Evolutionary conservation across 2,888 invertebrate species (phyloP), one percentile per base, ranked within the genome.

Genomic region (Autographa pulchrina): DNA sequence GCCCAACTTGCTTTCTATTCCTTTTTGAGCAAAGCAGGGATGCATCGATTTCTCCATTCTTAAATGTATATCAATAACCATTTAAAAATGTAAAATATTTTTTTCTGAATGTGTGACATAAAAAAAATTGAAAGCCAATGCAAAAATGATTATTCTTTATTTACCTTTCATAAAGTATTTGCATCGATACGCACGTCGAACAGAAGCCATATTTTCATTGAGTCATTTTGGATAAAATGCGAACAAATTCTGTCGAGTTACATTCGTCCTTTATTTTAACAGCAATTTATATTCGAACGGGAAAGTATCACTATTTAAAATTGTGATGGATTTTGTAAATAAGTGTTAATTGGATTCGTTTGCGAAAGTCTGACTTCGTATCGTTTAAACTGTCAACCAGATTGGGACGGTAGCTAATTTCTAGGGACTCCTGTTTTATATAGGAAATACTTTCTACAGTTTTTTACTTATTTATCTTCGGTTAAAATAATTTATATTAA

Each of bases 291-390:
- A 64, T 63, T 43, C 59, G 11, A 67, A 48, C n/a, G 0, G 13
- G 16, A 65, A 62, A 31, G 64, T 59, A 65, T 54, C 60, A 56
- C 61, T 70, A 64, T 77, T 74, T 78, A 59, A 78, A 48, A 77
- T 78, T 74, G 63, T 64, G 62, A 70, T 65, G 56, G 14, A 43
- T 61, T 78, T 66, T 62, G 6, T 41, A 25, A 43, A 0, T 52
- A 31, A 35, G 8, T 56, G 18, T 11, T 64, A 68, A 75, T 77
- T 77, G 70, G 70, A 32, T 63, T 70, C 65, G 52, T 72, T 67
- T 65, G 62, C 31, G 43, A 7, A 38, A 13, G 13, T 54, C 64
- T 14, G 54, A 18, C 25, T 48, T 48, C 54, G 54, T 25, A 25
- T 56, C 54, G 54, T 56, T 56, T 20, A 11, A 56, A 56, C 13